phyloP scores from a whole-genome alignment of 2,113 vertebrate species.

The Meleagris gallopavo region DNA sequence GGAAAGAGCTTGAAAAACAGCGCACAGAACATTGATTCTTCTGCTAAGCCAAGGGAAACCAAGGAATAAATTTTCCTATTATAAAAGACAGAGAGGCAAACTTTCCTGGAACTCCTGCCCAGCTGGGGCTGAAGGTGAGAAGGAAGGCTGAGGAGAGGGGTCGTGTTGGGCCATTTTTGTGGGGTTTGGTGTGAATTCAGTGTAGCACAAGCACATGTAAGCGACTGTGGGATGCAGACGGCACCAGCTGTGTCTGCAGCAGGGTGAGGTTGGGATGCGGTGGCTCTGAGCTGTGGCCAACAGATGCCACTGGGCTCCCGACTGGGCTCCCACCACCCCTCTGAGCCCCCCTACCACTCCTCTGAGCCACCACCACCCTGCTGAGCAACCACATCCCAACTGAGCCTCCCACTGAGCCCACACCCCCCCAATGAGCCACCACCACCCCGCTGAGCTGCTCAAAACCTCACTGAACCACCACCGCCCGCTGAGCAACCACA shows the following conservation, averaged over 20 bases:
- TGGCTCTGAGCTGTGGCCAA: background rate
- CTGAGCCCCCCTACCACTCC: too few relatives aligned
- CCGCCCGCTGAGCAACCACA: too few relatives aligned
- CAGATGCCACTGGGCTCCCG: too few relatives aligned
- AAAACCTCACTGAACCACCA: too few relatives aligned
- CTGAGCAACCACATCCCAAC: too few relatives aligned
- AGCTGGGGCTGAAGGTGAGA: background rate
- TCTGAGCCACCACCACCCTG: too few relatives aligned
- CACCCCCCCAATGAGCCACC: too few relatives aligned
- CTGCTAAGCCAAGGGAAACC: background rate
- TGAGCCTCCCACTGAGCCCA: too few relatives aligned
- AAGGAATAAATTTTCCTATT: background rate
- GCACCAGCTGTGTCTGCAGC: background rate
- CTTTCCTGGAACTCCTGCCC: background rate
- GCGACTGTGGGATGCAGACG: rapidly evolving
- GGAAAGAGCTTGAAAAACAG: background rate
- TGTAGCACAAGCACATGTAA: background rate
- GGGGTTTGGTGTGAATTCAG: background rate
- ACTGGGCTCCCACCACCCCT: too few relatives aligned
- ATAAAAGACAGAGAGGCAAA: background rate
- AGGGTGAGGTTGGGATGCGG: background rate
- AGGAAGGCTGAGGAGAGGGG: background rate
- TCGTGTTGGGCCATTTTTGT: rapidly evolving
- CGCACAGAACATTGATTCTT: background rate
- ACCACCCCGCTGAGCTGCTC: background rate